Percentiles rank a stretch among this genome's conserved stretches.
Conservation (phyloP, 2,113 vertebrate genomes). For the Sylvicapra grimmia region DNA sequence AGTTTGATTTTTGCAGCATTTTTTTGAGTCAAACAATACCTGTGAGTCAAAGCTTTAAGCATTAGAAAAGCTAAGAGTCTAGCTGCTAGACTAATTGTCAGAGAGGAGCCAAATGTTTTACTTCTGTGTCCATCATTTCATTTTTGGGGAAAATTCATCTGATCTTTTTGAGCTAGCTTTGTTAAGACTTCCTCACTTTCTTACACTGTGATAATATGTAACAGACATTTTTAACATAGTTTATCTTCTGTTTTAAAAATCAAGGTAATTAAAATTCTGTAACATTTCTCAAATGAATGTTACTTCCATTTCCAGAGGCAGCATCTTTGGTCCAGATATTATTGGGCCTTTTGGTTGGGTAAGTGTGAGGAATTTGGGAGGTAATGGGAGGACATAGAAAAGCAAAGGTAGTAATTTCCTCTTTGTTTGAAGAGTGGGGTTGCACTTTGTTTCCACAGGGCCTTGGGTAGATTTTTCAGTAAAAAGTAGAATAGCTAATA, state of each 20-base stretch:
- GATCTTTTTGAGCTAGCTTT: background rate
- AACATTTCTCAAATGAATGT: constrained; percentile 1
- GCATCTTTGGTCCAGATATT: constrained; percentile 19
- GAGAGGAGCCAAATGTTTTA: background rate
- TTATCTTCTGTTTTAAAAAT: constrained; percentile 14
- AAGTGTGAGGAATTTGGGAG: constrained; percentile 9
- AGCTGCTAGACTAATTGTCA: background rate
- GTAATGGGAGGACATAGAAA: background rate
- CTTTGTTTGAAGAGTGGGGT: background rate
- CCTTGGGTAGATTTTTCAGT: background rate
- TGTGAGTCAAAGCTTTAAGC: background rate
- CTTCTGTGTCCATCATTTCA: background rate
- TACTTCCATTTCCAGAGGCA: constrained; percentile 25
- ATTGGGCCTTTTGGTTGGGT: constrained; percentile 13
- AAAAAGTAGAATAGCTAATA: background rate
- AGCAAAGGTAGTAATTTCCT: background rate
- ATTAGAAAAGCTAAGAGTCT: background rate
- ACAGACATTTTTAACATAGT: background rate
- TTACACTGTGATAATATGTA: constrained; percentile 12
- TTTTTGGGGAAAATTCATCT: background rate
- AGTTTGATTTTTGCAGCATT: background rate
- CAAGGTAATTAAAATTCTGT: constrained; percentile 21
- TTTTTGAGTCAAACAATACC: background rate
- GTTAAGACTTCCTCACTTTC: constrained; percentile 16
- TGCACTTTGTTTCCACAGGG: background rate